Percentiles rank a stretch among this genome's conserved stretches.
Conservation (phyloP, 2,888 invertebrate species). For the Temnothorax ravouxi region DNA sequence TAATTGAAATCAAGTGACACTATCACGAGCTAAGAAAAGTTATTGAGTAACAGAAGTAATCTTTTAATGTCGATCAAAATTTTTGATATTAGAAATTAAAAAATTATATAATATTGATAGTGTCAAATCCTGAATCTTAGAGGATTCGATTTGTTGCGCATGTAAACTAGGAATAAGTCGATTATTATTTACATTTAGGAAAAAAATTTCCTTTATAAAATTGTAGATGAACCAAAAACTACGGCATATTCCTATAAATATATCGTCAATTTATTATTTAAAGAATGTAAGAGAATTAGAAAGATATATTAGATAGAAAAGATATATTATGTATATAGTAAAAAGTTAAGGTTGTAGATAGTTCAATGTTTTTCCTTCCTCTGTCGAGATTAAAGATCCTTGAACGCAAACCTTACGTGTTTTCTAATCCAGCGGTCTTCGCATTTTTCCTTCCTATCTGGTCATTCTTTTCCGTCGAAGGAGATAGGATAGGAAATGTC, state of each 20-base stretch:
- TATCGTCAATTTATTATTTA: background rate
- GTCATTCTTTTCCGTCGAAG: slow-evolving; percentile 59
- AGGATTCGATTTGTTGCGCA: background rate
- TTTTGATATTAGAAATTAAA: background rate
- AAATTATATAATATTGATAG: background rate
- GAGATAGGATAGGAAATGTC: slow-evolving; percentile 40
- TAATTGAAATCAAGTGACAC: background rate
- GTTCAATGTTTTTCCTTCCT: background rate
- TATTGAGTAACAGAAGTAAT: background rate
- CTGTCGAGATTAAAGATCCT: slow-evolving; percentile 1
- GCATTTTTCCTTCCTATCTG: slow-evolving; percentile 28
- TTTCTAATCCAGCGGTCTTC: slow-evolving; percentile 11
- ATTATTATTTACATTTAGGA: background rate
- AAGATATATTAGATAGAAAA: background rate
- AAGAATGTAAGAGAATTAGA: too few species aligned
- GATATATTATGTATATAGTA: background rate
- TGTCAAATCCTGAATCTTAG: background rate
- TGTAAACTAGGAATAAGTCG: background rate
- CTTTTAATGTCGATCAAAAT: background rate
- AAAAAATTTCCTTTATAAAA: background rate
- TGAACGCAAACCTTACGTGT: slow-evolving; percentile 1
- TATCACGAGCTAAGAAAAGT: background rate
- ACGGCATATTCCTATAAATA: background rate
- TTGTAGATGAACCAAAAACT: background rate
- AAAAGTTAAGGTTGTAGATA: background rate